phyloP scores from a whole-genome alignment of 2,797 vertebrate genomes.

The Pygocentrus nattereri region DNA sequence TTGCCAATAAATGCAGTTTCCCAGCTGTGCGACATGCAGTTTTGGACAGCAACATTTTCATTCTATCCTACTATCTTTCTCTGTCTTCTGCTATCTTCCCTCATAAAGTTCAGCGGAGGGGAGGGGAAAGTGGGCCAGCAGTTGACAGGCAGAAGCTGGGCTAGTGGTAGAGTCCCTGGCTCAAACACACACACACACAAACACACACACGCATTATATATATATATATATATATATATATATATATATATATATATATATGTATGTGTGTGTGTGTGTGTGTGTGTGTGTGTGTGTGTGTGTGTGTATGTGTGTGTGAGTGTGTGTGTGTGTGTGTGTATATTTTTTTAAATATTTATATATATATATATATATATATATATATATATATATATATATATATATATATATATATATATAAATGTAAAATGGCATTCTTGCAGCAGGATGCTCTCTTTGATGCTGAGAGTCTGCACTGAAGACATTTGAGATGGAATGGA shows the following conservation, averaged over 20 bases:
- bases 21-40: background rate
- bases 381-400: too few species aligned
- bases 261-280: too few species aligned
- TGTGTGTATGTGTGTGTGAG: too few species aligned
- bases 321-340: too few species aligned
- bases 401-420: too few species aligned
- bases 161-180: slow-evolving; percentile 7
- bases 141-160: slow-evolving; percentile 32
- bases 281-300: too few species aligned
- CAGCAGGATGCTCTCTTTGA: slow-evolving; percentile 10
- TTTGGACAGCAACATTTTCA: slow-evolving; percentile 40
- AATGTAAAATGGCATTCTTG: slow-evolving; percentile 18
- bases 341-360: too few species aligned
- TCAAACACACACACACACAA: background rate
- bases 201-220: background rate
- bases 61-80: slow-evolving; percentile 1
- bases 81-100: slow-evolving; percentile 12
- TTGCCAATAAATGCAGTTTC: background rate
- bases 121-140: slow-evolving; percentile 34
- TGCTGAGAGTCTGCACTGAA: background rate
- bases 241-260: too few species aligned
- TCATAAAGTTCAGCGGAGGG: slow-evolving; percentile 12
- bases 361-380: too few species aligned
- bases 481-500: background rate
- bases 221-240: too few species aligned